These are phyloP conservation scores for Sycophila sp. DNA, from an alignment of 1,140 invertebrate genomes.

Conservation along the genomic window DNA sequence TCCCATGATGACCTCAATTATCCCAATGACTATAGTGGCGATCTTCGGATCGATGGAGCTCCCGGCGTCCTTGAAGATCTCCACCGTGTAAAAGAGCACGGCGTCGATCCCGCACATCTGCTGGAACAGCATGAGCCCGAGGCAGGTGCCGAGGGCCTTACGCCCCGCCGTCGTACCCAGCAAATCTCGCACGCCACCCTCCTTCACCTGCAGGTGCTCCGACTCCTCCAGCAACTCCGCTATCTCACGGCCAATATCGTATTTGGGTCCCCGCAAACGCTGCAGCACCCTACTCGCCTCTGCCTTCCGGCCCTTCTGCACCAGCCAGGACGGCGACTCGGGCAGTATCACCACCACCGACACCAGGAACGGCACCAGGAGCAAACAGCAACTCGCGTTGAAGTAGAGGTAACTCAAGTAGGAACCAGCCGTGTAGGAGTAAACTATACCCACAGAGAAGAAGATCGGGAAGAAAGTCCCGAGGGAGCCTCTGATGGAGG, in stretches of 20 bases:
- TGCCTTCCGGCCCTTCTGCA: slow-evolving; percentile 53
- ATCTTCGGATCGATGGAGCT: slow-evolving; percentile 70
- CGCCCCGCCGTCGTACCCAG: slow-evolving; percentile 58
- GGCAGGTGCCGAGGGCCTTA: slow-evolving; percentile 65
- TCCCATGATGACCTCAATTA: slow-evolving; percentile 69
- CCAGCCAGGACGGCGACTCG: slow-evolving; percentile 80
- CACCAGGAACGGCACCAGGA: slow-evolving; percentile 70
- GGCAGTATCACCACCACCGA: slow-evolving; percentile 77
- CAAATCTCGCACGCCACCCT: slow-evolving; percentile 54
- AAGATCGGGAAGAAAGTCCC: slow-evolving; percentile 75
- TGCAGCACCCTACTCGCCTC: slow-evolving; percentile 61
- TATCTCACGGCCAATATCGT: slow-evolving; percentile 70
- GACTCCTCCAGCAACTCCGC: slow-evolving; percentile 72
- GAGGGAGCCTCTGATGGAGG: slow-evolving; percentile 69
- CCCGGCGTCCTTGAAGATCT: slow-evolving; percentile 71
- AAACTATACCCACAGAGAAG: slow-evolving; percentile 81
- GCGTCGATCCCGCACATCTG: slow-evolving; percentile 78
- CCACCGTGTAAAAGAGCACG: slow-evolving; percentile 76
- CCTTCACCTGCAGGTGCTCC: slow-evolving; percentile 58
- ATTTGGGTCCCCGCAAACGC: slow-evolving; percentile 72
- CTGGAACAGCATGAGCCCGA: slow-evolving; percentile 70
- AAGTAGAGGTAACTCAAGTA: slow-evolving; percentile 72
- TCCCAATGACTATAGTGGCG: slow-evolving; percentile 74
- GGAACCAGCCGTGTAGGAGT: slow-evolving; percentile 78
- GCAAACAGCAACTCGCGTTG: slow-evolving; percentile 73